Conservation (phyloP, 2,797 vertebrate genomes). For the Valencia hispanica region DNA sequence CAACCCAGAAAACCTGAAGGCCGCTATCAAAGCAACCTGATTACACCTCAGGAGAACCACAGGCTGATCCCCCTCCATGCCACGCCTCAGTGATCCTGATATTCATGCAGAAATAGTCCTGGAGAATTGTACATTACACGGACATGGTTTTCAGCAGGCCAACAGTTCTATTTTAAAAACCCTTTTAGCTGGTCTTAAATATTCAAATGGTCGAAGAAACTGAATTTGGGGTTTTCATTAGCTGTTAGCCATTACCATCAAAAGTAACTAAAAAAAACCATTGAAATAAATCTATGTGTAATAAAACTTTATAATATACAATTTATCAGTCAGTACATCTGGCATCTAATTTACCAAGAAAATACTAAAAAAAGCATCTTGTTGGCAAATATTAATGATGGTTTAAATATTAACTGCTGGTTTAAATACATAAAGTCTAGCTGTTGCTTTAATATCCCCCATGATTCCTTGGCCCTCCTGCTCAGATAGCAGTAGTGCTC, state of each 20-base stretch:
- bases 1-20: neutral
- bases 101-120: no score
- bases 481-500: conserved; percentile 36
- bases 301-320: neutral
- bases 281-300: neutral
- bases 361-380: neutral
- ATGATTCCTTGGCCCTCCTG: conserved; percentile 12
- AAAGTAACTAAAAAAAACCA: neutral
- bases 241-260: neutral
- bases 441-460: conserved; percentile 35
- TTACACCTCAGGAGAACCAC: neutral
- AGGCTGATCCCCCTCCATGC: no score
- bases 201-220: neutral
- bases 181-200: neutral
- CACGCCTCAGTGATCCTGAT: no score
- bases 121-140: no score
- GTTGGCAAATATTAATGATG: neutral
- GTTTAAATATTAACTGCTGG: conserved; percentile 2
- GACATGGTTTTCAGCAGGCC: no score
- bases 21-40: neutral
- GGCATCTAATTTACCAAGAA: neutral
- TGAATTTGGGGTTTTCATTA: neutral
- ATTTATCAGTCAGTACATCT: neutral
- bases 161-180: no score
- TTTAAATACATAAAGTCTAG: conserved; percentile 24